Base-by-base conservation (phyloP, 1,140 invertebrate genomes). In the Pseudobourletiella spinata region DNA sequence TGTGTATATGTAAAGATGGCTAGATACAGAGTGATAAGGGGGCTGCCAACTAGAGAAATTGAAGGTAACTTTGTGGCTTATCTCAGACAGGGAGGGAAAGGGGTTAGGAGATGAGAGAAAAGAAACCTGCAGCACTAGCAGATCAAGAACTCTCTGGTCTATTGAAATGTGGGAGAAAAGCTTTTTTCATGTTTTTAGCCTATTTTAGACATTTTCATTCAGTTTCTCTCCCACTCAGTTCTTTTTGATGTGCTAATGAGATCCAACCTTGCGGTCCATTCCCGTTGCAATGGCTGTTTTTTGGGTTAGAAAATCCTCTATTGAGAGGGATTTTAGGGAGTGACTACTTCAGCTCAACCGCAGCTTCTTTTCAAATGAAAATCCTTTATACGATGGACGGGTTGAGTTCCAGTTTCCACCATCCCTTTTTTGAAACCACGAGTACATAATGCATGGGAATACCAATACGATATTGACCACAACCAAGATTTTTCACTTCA, bases 161-260 rank as follows among this genome's bases (percentile, higher is more conserved):
- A 46, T 46, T 46, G 8, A 14, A 46, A 8, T 14, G 4, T 46
- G 4, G 8, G 8, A 18, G 6, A 46, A 46, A 14, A 46, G 6
- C 18, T 14, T 46, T 20, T 14, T 20, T 46, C 18, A 20, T 11
- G 15, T 6, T 46, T 14, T 46, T 14, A 15, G 4, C 18, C 8
- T 46, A 8, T 46, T 46, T 20, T 46, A 46, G 44, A 46, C 44
- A 46, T 46, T 59, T 46, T 26, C 57, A 48, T 44, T 50, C 43
- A 59, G 28, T 59, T 35, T 48, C 46, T 43, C 29, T 60, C 59
- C 48, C 35, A 29, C 50, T 54, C 59, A 39, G 30, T 39, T 46
- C 35, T 52, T 60, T 60, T 60, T 60, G 43, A 52, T 52, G 59
- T 60, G 59, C 59, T 60, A 60, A 60, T 60, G 59, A 60, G 59